phyloP scores from a whole-genome alignment of 2,797 vertebrate genomes.

The Typhlichthys subterraneus region DNA sequence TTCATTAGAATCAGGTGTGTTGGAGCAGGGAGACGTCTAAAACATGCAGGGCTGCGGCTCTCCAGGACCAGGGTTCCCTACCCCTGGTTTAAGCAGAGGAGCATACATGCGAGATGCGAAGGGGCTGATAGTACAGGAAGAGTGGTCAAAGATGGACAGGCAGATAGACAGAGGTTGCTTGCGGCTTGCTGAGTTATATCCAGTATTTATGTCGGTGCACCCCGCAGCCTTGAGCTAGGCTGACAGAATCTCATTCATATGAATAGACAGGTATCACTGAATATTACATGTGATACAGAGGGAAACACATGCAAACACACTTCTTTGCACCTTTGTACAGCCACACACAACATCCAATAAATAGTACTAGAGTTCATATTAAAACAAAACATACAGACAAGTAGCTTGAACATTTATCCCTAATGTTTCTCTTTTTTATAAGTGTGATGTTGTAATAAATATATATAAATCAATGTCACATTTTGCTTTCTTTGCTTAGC shows the following conservation, averaged over 20 bases:
- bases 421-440: too few relatives aligned
- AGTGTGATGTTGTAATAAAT: too few relatives aligned
- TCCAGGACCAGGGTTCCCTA: too few relatives aligned
- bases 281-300: constrained; percentile 45
- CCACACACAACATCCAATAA: constrained; percentile 15
- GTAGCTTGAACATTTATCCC: too few relatives aligned
- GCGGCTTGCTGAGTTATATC: constrained; percentile 8
- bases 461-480: too few relatives aligned
- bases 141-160: not conserved
- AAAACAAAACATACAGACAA: not conserved
- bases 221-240: constrained; percentile 26
- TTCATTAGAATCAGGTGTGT: too few relatives aligned
- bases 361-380: constrained; percentile 11
- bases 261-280: constrained; percentile 32
- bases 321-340: not conserved
- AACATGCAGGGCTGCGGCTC: too few relatives aligned
- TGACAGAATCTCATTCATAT: constrained; percentile 39
- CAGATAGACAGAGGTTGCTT: constrained; percentile 5
- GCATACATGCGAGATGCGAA: not conserved
- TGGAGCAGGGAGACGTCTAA: too few relatives aligned
- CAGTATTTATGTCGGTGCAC: constrained; percentile 22
- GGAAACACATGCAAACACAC: constrained; percentile 5
- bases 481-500: too few relatives aligned
- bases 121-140: not conserved
- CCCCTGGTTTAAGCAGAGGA: not conserved